Percentiles rank a stretch among this genome's conserved stretches.
Conservation (phyloP, 2,797 vertebrate genomes). For the Coranthus polyacanthus region DNA sequence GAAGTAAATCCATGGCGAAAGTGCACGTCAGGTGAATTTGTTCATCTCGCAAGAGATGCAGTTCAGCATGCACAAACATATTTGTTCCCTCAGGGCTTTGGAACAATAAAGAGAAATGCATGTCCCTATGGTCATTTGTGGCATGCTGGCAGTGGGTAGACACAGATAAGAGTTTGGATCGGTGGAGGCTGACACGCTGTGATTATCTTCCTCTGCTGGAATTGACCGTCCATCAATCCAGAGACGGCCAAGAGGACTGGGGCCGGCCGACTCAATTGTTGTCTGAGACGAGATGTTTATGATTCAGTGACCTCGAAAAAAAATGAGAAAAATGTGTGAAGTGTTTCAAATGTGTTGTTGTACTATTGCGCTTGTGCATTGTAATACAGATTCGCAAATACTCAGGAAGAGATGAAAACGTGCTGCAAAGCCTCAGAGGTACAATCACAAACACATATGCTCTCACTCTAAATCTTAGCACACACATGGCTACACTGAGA, state of each 20-base stretch:
- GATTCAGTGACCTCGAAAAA: slow-evolving; percentile 73
- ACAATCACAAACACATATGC: slow-evolving; percentile 54
- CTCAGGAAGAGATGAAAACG: slow-evolving; percentile 16
- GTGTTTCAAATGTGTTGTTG: slow-evolving; percentile 48
- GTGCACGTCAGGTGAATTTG: slow-evolving; percentile 54
- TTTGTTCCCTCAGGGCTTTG: slow-evolving; percentile 45
- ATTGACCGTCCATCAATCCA: slow-evolving; percentile 83
- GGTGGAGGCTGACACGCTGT: slow-evolving; percentile 80
- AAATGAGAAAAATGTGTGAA: slow-evolving; percentile 50
- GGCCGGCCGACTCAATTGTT: slow-evolving; percentile 71
- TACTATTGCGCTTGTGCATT: slow-evolving; percentile 10
- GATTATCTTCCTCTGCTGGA: slow-evolving; percentile 80
- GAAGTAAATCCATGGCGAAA: slow-evolving; percentile 28
- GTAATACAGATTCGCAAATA: slow-evolving; percentile 42
- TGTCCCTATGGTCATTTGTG: slow-evolving; percentile 78
- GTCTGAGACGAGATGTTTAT: slow-evolving; percentile 67
- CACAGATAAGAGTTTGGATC: slow-evolving; percentile 84
- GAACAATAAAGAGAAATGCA: slow-evolving; percentile 76
- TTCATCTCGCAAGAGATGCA: slow-evolving; percentile 28
- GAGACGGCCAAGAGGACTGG: slow-evolving; percentile 56
- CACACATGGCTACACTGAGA: slow-evolving; percentile 27
- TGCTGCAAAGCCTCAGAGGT: slow-evolving; percentile 18
- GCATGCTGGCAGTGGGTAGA: slow-evolving; percentile 74
- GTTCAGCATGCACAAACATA: slow-evolving; percentile 44
- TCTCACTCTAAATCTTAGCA: slow-evolving; percentile 33